phyloP scores from a whole-genome alignment of 2,113 vertebrate genomes.

The Grus americana region DNA sequence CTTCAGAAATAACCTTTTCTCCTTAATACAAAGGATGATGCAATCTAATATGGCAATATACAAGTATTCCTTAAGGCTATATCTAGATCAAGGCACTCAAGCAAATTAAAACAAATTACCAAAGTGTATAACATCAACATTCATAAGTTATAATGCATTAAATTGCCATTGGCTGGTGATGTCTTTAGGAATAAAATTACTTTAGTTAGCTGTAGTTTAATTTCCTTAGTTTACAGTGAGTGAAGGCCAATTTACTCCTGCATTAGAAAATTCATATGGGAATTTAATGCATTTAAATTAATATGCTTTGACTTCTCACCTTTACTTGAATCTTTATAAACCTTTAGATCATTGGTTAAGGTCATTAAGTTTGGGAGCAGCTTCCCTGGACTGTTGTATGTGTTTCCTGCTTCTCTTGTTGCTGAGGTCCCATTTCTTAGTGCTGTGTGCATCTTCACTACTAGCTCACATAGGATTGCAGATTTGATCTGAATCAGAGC shows the following conservation, averaged over 20 bases:
- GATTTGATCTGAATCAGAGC: not conserved
- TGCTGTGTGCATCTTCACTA: not conserved
- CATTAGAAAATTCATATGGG: not conserved
- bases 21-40: constrained; percentile 5
- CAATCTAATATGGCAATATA: constrained; percentile 12
- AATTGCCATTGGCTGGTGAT: constrained; percentile 29
- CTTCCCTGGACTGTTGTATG: rapidly evolving
- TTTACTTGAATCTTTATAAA: not conserved
- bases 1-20: constrained; percentile 1
- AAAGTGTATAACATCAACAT: constrained; percentile 50
- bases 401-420: constrained; percentile 40
- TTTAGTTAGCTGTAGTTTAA: constrained; percentile 24
- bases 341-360: not conserved
- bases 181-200: constrained; percentile 40
- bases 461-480: not conserved
- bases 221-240: constrained; percentile 45
- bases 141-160: constrained; percentile 43
- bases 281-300: constrained; percentile 10
- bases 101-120: constrained; percentile 58
- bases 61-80: constrained; percentile 50
- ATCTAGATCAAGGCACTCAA: constrained; percentile 35
- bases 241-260: constrained; percentile 2
- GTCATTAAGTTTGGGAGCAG: not conserved
- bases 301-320: constrained; percentile 12
- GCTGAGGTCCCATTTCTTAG: not conserved